phyloP scores from a whole-genome alignment of 2,888 invertebrate species.

The Hypsopygia costalis region DNA sequence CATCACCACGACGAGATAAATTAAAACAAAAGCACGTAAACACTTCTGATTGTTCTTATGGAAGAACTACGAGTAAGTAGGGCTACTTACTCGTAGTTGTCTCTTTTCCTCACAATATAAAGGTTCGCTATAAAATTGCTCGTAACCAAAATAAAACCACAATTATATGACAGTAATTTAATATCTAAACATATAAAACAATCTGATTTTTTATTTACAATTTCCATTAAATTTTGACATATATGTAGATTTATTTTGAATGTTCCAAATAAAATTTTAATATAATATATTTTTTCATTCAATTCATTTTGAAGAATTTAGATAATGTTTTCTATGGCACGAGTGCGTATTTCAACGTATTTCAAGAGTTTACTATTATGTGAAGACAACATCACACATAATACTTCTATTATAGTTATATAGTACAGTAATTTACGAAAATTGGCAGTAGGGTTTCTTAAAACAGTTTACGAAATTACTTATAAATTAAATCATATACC shows the following conservation, averaged over 20 bases:
- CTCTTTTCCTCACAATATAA: too few relatives aligned
- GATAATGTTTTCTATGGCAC: slow-evolving; percentile 50
- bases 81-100: too few relatives aligned
- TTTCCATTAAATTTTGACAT: slow-evolving; percentile 16
- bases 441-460: slow-evolving; percentile 47
- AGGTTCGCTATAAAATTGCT: too few relatives aligned
- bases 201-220: slow-evolving; percentile 59
- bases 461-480: not conserved
- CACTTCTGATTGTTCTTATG: too few relatives aligned
- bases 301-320: not conserved
- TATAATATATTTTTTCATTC: slow-evolving; percentile 5
- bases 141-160: slow-evolving; percentile 45
- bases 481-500: not conserved
- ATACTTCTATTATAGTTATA: too few relatives aligned
- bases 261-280: slow-evolving; percentile 14
- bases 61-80: too few relatives aligned
- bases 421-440: slow-evolving; percentile 29
- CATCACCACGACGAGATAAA: too few relatives aligned
- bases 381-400: slow-evolving; percentile 8
- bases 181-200: slow-evolving; percentile 71
- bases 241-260: slow-evolving; percentile 12
- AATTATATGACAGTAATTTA: slow-evolving; percentile 57
- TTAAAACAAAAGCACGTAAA: too few relatives aligned
- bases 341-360: slow-evolving; percentile 24
- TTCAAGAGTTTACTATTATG: slow-evolving; percentile 18